Evolutionary conservation across 2,888 invertebrate species (phyloP), one percentile per base, ranked within the genome.

Genomic region (Drosophila nr. medialis): DNA sequence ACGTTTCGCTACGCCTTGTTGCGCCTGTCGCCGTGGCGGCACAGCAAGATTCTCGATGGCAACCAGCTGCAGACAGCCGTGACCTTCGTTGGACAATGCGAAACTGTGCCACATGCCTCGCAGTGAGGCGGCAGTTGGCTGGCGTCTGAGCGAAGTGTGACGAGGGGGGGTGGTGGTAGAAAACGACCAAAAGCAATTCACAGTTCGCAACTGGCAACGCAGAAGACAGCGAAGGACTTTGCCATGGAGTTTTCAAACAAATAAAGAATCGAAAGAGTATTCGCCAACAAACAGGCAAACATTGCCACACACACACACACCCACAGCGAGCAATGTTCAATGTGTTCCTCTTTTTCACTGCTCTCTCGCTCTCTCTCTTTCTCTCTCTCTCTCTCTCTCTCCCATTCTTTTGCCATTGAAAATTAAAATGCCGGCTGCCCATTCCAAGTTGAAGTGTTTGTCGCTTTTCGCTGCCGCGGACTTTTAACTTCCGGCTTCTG

Each of bases 401-500:
- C 13, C 29, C 18, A 42, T 30, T 34, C 24, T 29, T 21, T 48
- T 29, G 32, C 60, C 58, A 59, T 40, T 54, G 48, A 59, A 89
- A 89, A 83, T 88, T 77, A 88, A 86, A 86, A 77, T 80, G 63
- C 60, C 62, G 64, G 56, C 74, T 81, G 78, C 64, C 65, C 49
- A 38, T 54, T 45, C 60, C 53, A 54, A 58, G 64, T 75, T 80
- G 76, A 80, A 80, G 77, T 83, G 81, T 81, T 86, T 77, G 81
- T 79, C 71, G 64, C 68, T 58, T 55, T 45, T 64, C 65, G 66
- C 56, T 64, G 64, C 60, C 59, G 70, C 72, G 82, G 79, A 81
- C 84, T 89, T 83, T 87, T 81, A 77, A 87, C 87, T 89, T 90
- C 90, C 90, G 88, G 80, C 69, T 75, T 75, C 72, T 60, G 54